Base-by-base conservation (phyloP, 2,888 invertebrate species). In the Torymus aiolomorphi region DNA sequence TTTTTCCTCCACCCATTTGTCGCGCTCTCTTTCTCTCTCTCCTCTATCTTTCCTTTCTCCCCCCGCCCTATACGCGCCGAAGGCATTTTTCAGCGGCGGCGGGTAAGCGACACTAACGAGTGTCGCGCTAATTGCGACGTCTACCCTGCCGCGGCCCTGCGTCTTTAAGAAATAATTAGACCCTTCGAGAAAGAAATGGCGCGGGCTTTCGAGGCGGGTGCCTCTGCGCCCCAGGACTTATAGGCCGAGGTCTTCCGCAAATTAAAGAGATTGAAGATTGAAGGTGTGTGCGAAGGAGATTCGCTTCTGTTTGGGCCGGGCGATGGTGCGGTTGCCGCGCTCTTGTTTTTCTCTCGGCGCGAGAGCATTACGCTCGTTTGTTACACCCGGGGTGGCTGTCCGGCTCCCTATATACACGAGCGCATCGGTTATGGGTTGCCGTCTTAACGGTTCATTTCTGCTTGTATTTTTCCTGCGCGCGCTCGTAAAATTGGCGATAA, bases 81-180 rank as follows among this genome's bases (percentile, higher is more conserved):
- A 18, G 49, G 20, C 71, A 71, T 76, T 67, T 71, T 70, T 72
- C 71, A 65, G n/a, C 66, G 18, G 49, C 49, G 31, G 42, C 31
- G 79, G 31, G 20, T 13, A 42, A 42, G 62, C 72, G 80, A 76
- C 80, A 61, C 66, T 80, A 80, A 80, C 76, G 73, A 76, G 72
- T 73, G 76, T 76, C 67, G 62, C 67, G 56, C 76, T 76, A 80
- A 80, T 80, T 80, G 73, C 76, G 31, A 65, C 71, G 67, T 73
- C 69, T 54, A 24, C 20, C 14, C 61, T 61, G 4, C 20, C 20
- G 49, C 3, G 0, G 11, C 56, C 42, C 42, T 18, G 59, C 61
- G 73, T 74, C 78, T 78, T 78, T 78, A 74, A 78, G 78, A 73
- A 78, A 78, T 78, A 78, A 78, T 78, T 78, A 78, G 78, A 78